Evolutionary conservation across 1,140 invertebrate species (phyloP), one percentile per base, ranked within the genome.

Genomic region (Drosophila persimilis): DNA sequence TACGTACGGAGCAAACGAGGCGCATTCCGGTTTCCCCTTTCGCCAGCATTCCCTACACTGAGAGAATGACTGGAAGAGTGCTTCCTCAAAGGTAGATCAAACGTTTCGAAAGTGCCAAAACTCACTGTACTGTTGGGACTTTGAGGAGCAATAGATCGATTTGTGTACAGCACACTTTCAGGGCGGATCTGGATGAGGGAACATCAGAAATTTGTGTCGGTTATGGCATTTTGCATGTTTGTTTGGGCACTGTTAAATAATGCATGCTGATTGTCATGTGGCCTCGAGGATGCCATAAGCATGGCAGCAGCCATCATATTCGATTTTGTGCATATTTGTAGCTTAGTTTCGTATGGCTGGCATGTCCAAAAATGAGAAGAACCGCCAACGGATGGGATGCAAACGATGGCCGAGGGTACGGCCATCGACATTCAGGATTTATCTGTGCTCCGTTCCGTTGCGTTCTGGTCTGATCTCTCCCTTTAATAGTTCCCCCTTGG

Each of bases 191-290:
- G 26, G 2, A 0, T 6, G 0, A 13, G 44, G 66, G 66, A 69
- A 69, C 45, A 8, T 8, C 51, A 6, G 2, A n/a, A 31, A 69
- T 60, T 17, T 43, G n/a, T 63, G 22, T 67, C 4, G 35, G 26
- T 26, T 47, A 29, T 64, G 70, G 61, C 70, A 75, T 85, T 77
- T 79, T 60, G 39, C 57, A 61, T 73, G 45, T 73, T 77, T 70
- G 55, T 58, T 62, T 56, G 61, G 63, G 51, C 51, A 71, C 63
- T 79, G 78, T 79, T 88, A 83, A 88, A 89, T 88, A 79, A 88
- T 88, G 83, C 84, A 88, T 89, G 84, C 83, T 76, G 84, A 88
- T 88, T 88, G 83, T 79, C 75, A 74, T 88, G 75, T 76, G 83
- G 75, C 71, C 67, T 64, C 58, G 58, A 60, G 58, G 58, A 74